Percentiles rank a stretch among this genome's conserved stretches.
These are phyloP conservation scores for Athetis lepigone DNA, from an alignment of 2,888 invertebrate species.

Conservation along the genomic window DNA sequence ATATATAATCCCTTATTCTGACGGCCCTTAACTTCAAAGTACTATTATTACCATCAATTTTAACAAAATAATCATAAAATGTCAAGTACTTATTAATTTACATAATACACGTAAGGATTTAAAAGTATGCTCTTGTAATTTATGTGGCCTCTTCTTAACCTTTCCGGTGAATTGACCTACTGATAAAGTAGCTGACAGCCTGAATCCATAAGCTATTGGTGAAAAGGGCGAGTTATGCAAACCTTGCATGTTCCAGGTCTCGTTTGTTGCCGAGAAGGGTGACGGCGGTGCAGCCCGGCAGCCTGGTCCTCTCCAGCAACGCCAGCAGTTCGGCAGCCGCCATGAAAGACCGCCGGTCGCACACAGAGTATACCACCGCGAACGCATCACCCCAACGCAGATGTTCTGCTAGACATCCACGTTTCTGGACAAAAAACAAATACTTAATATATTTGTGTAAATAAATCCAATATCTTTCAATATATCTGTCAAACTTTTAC, in stretches of 20 bases:
- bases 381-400: slow-evolving; percentile 96
- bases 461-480: too few relatives aligned
- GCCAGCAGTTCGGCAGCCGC: slow-evolving; percentile 94
- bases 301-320: slow-evolving; percentile 92
- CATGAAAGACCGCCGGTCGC: slow-evolving; percentile 93
- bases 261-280: slow-evolving; percentile 95
- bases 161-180: slow-evolving; percentile 46
- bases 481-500: too few relatives aligned
- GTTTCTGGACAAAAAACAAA: slow-evolving; percentile 91
- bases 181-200: slow-evolving; percentile 4
- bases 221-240: slow-evolving; percentile 34
- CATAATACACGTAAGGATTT: slow-evolving; percentile 35
- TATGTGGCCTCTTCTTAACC: slow-evolving; percentile 41
- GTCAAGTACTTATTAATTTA: slow-evolving; percentile 52
- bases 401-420: slow-evolving; percentile 94
- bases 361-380: slow-evolving; percentile 95
- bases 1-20: slow-evolving; percentile 18
- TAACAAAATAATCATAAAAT: slow-evolving; percentile 33
- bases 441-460: too few relatives aligned
- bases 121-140: slow-evolving; percentile 27
- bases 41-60: slow-evolving; percentile 37
- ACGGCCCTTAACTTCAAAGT: slow-evolving; percentile 1
- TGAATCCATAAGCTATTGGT: background rate
- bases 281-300: slow-evolving; percentile 94
- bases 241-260: slow-evolving; percentile 95